Conservation (phyloP, 2,888 invertebrate species). For the Beris morrisii region DNA sequence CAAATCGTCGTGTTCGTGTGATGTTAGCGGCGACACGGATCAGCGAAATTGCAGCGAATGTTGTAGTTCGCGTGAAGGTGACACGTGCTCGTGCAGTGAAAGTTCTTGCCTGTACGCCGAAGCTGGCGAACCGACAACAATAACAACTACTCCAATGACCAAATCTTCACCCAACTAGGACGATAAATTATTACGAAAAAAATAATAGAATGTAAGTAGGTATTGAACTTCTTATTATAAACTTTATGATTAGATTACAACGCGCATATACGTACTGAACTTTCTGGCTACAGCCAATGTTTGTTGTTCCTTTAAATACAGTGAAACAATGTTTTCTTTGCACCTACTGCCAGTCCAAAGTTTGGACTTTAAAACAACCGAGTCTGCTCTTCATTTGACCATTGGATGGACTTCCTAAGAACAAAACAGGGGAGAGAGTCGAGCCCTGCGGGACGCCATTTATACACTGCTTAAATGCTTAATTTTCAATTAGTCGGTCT, state of each 20-base stretch:
- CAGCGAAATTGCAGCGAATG: conserved; percentile 55
- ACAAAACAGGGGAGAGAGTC: conserved; percentile 3
- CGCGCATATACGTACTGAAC: conserved; percentile 20
- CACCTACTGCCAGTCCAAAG: conserved; percentile 6
- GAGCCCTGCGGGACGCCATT: conserved; percentile 12
- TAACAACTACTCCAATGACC: conserved; percentile 36
- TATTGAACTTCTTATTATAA: conserved; percentile 21
- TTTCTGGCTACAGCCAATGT: conserved; percentile 2
- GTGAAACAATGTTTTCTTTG: background rate
- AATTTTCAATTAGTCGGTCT: conserved; percentile 20
- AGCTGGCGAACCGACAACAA: conserved; percentile 57
- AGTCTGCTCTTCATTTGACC: background rate
- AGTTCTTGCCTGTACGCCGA: conserved; percentile 66
- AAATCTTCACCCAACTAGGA: conserved; percentile 36
- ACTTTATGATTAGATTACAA: conserved; percentile 3
- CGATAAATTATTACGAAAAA: conserved; percentile 6
- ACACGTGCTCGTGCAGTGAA: conserved; percentile 67
- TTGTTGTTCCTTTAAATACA: conserved; percentile 22
- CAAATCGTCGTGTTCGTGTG: conserved; percentile 36
- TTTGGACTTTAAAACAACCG: background rate
- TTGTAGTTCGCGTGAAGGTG: conserved; percentile 59
- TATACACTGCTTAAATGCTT: conserved; percentile 10
- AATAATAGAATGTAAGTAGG: conserved; percentile 19
- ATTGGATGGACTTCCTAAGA: background rate
- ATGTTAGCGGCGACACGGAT: conserved; percentile 41